Evolutionary conservation across 2,113 vertebrate genomes (phyloP).

Genomic region (Chamaea fasciata): DNA sequence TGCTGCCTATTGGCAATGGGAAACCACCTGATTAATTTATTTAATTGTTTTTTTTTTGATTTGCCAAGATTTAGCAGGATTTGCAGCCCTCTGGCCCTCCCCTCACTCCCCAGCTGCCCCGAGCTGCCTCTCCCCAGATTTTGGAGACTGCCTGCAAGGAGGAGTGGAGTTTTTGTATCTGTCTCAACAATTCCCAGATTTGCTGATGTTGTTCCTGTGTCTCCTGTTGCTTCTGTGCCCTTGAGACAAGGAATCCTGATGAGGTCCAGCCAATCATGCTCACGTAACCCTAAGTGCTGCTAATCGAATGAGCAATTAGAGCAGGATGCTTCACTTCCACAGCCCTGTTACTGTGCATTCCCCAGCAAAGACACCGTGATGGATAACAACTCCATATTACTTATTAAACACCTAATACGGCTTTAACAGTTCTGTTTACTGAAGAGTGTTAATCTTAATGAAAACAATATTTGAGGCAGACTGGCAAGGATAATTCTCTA

Average conservation of each 20-base stretch:
- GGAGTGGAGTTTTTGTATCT: neutral
- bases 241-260: neutral
- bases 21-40: neutral
- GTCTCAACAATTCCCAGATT: neutral
- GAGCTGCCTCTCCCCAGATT: neutral
- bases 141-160: neutral
- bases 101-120: fast-evolving
- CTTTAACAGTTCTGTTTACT: conserved; percentile 51
- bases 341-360: neutral
- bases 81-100: neutral
- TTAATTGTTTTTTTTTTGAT: too few relatives aligned
- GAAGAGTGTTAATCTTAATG: conserved; percentile 48
- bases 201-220: neutral
- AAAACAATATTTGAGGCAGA: conserved; percentile 50
- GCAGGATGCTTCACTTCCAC: neutral
- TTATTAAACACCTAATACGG: conserved; percentile 56
- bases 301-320: conserved; percentile 54
- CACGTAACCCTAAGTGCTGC: neutral
- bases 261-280: neutral
- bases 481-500: conserved; percentile 33
- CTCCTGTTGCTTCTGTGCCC: neutral
- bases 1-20: neutral
- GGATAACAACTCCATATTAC: conserved; percentile 40
- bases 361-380: neutral
- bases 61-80: neutral